Percentiles rank a stretch among this genome's conserved stretches.
phyloP scores from a whole-genome alignment of 2,797 vertebrate species.

The Anisognathus igniventris region DNA sequence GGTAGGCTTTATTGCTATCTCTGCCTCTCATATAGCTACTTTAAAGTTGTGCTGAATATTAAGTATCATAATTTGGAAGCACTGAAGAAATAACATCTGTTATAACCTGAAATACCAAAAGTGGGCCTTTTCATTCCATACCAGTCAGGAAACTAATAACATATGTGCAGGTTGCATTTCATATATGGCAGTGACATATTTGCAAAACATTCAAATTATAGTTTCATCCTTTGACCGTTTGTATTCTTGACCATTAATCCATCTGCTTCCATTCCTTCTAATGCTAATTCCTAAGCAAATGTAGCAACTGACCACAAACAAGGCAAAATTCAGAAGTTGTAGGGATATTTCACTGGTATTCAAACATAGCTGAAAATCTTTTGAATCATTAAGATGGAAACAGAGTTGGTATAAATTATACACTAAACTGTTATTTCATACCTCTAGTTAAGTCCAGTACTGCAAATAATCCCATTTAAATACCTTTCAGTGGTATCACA shows the following conservation, averaged over 20 bases:
- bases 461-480: neutral
- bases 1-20: neutral
- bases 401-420: neutral
- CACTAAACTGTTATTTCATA: neutral
- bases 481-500: neutral
- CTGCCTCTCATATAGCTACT: neutral
- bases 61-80: slow-evolving; percentile 11
- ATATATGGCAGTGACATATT: neutral
- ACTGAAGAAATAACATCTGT: slow-evolving; percentile 25
- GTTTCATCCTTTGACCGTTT: neutral
- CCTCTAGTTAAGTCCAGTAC: neutral
- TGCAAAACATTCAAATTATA: neutral
- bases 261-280: neutral
- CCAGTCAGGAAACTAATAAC: slow-evolving; percentile 25
- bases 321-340: neutral
- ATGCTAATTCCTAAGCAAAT: neutral
- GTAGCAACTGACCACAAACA: neutral
- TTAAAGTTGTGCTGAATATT: slow-evolving; percentile 5
- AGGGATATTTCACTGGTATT: neutral
- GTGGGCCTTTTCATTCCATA: slow-evolving; percentile 26
- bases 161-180: neutral
- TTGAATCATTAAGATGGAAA: neutral
- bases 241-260: neutral
- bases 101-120: slow-evolving; percentile 40
- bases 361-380: neutral